Percentiles rank a stretch among this genome's conserved stretches.
phyloP scores from a whole-genome alignment of 2,113 vertebrate genomes.

The Eonycteris spelaea region DNA sequence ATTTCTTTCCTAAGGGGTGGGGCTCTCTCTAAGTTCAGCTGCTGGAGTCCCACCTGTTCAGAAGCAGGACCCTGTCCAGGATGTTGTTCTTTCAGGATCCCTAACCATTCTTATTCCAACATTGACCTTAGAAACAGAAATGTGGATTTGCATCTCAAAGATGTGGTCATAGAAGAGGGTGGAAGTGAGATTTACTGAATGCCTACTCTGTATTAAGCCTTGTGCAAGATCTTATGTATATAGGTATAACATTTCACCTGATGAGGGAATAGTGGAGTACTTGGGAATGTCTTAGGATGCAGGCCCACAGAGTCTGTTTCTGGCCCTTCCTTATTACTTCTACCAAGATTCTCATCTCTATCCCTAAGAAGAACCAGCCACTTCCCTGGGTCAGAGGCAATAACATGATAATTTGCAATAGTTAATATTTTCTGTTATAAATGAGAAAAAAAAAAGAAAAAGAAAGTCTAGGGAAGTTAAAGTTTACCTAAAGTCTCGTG shows the following conservation, averaged over 20 bases:
- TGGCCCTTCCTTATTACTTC: background rate
- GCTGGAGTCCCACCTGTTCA: background rate
- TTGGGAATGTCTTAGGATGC: background rate
- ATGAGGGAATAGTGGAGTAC: background rate
- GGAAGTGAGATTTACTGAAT: background rate
- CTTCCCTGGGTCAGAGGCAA: background rate
- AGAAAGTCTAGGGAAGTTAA: background rate
- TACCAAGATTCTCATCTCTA: background rate
- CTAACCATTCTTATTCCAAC: background rate
- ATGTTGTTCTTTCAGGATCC: background rate
- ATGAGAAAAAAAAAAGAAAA: background rate
- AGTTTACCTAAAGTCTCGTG: background rate
- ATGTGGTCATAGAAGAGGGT: background rate
- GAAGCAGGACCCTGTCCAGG: rapidly evolving
- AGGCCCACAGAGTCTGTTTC: background rate
- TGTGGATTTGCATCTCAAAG: background rate
- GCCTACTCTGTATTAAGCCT: background rate
- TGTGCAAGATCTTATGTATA: background rate
- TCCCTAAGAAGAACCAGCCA: background rate
- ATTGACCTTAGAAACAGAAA: background rate
- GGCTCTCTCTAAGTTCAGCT: rapidly evolving
- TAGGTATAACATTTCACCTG: too few relatives aligned
- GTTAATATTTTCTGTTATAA: background rate
- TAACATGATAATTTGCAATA: background rate
- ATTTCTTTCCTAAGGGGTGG: rapidly evolving